Conservation (phyloP, 2,113 vertebrate genomes). For the Eubucco bourcierii region DNA sequence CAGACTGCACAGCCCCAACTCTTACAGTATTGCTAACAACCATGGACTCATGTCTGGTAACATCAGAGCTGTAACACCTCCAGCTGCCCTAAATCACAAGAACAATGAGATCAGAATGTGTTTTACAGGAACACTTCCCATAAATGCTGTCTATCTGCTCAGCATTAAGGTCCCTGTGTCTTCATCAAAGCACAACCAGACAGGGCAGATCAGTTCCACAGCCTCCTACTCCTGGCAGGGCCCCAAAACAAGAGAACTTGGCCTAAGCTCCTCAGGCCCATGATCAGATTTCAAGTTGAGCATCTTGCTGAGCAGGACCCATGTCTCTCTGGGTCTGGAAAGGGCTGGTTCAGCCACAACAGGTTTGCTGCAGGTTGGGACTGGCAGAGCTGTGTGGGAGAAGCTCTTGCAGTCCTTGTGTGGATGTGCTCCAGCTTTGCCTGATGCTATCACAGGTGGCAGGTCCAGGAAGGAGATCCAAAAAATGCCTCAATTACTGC, state of each 20-base stretch:
- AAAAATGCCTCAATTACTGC: not conserved
- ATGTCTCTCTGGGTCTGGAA: not conserved
- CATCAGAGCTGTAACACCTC: not conserved
- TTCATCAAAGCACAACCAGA: rapidly evolving
- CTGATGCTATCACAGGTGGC: not conserved
- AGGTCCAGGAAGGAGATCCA: not conserved
- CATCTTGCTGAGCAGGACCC: not conserved
- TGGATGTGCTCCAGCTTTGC: not conserved
- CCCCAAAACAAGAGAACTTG: not conserved
- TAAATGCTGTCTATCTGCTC: not conserved
- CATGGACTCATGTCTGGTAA: not conserved
- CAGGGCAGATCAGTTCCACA: rapidly evolving
- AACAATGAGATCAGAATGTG: not conserved
- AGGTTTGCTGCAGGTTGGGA: not conserved
- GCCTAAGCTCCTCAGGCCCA: not conserved
- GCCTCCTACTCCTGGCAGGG: not conserved
- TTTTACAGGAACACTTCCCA: not conserved
- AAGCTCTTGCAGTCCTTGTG: rapidly evolving
- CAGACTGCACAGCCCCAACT: too few species aligned
- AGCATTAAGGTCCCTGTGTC: not conserved
- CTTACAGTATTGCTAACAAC: not conserved
- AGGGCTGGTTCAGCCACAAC: not conserved
- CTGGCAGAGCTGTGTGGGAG: not conserved
- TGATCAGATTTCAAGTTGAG: not conserved
- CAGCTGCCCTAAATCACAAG: not conserved